Evolutionary conservation across 2,113 vertebrate species (phyloP).

Genomic region (Cathartes aura): DNA sequence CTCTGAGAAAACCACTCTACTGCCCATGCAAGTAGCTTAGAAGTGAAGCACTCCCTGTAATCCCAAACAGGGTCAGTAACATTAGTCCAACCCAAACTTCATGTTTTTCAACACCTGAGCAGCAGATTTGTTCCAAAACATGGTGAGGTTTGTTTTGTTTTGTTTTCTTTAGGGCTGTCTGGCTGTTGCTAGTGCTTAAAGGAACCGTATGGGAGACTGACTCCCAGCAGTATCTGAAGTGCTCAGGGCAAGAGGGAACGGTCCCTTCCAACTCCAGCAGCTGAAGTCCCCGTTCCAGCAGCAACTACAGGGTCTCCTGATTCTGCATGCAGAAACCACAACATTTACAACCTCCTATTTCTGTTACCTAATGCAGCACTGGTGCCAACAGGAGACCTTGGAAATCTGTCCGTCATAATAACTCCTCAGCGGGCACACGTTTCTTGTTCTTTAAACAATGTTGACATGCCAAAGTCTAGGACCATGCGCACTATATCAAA

Average conservation of each 20-base stretch:
- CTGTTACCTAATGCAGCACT: not conserved
- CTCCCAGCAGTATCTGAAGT: not conserved
- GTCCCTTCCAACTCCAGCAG: not conserved
- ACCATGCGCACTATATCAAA: slow-evolving; percentile 67
- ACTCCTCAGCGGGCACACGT: not conserved
- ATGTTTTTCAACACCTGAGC: not conserved
- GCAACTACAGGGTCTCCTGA: not conserved
- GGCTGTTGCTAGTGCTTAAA: not conserved
- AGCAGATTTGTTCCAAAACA: not conserved
- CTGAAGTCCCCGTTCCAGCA: not conserved
- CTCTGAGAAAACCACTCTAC: not conserved
- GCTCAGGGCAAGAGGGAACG: not conserved
- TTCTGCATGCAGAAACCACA: slow-evolving; percentile 25
- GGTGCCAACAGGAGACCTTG: slow-evolving; percentile 28
- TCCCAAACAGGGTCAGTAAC: not conserved
- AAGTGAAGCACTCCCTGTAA: not conserved
- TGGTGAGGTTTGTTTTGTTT: not conserved
- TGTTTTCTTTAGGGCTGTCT: not conserved
- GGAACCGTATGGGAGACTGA: not conserved
- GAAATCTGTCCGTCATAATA: slow-evolving; percentile 40
- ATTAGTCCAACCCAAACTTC: not conserved
- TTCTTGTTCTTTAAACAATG: slow-evolving; percentile 57
- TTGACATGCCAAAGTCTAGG: slow-evolving; percentile 60
- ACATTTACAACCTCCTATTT: not conserved
- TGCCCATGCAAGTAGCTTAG: not conserved